phyloP scores from a whole-genome alignment of 2,797 vertebrate genomes.

The Spatula clypeata region DNA sequence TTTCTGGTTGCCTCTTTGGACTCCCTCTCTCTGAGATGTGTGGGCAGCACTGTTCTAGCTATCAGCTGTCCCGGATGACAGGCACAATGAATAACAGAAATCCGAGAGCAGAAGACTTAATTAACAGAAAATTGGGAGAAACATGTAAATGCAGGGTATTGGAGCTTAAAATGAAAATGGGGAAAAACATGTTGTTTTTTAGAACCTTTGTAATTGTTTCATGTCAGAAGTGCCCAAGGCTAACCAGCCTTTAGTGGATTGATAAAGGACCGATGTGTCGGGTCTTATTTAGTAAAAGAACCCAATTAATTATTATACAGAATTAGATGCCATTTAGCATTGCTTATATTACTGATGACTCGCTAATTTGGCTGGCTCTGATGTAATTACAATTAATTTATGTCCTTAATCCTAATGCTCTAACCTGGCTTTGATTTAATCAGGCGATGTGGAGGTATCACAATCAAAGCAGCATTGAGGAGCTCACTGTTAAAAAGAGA shows the following conservation, averaged over 20 bases:
- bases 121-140: constrained; percentile 6
- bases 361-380: constrained; percentile 71
- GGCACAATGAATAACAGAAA: neutral
- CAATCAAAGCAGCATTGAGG: constrained; percentile 64
- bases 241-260: constrained; percentile 56
- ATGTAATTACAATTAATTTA: constrained; percentile 79
- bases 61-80: neutral
- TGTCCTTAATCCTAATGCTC: constrained; percentile 66
- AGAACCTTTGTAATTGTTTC: constrained; percentile 39
- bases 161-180: constrained; percentile 14
- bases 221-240: constrained; percentile 31
- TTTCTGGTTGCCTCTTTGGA: neutral
- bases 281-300: constrained; percentile 70
- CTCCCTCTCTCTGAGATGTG: neutral
- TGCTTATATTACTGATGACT: constrained; percentile 77
- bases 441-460: constrained; percentile 61
- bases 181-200: neutral
- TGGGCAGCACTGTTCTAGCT: neutral
- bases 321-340: constrained; percentile 76
- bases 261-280: constrained; percentile 55
- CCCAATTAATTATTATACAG: constrained; percentile 73
- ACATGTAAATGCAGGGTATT: neutral
- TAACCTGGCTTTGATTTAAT: constrained; percentile 79
- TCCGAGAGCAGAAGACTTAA: neutral
- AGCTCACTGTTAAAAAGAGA: constrained; percentile 46